Conservation (phyloP, 2,797 vertebrate genomes). For the Babyrousa celebensis region DNA sequence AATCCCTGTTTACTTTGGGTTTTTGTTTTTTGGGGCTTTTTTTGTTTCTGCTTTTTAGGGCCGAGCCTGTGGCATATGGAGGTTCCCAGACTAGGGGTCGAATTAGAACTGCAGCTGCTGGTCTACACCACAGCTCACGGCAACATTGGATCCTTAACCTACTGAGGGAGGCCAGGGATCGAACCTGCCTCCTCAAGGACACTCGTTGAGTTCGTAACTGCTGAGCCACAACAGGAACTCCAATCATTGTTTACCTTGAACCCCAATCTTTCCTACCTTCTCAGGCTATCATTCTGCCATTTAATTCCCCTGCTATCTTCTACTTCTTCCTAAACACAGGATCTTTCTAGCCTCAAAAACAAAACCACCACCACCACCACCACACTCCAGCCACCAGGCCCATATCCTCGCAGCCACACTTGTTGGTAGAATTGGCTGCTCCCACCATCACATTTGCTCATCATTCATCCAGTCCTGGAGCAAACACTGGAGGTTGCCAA, state of each 20-base stretch:
- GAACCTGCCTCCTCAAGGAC: no score
- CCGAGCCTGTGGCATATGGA: no score
- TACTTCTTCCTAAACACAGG: not conserved
- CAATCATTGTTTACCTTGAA: not conserved
- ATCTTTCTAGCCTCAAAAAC: not conserved
- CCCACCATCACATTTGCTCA: not conserved
- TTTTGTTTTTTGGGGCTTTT: no score
- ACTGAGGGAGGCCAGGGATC: no score
- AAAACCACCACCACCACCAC: not conserved
- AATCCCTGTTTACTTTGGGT: not conserved
- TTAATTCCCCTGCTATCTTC: not conserved
- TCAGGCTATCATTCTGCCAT: not conserved
- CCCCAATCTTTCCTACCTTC: not conserved
- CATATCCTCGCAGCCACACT: not conserved
- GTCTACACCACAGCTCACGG: no score
- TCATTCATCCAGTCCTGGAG: not conserved
- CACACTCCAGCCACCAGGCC: not conserved
- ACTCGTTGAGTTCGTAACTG: no score
- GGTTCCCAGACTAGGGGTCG: no score
- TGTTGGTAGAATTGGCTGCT: not conserved
- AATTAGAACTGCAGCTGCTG: no score
- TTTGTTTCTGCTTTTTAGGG: no score
- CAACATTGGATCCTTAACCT: no score
- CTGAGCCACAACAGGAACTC: no score
- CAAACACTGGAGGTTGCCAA: not conserved